phyloP scores from a whole-genome alignment of 2,797 vertebrate genomes.

The Decapterus maruadsi region DNA sequence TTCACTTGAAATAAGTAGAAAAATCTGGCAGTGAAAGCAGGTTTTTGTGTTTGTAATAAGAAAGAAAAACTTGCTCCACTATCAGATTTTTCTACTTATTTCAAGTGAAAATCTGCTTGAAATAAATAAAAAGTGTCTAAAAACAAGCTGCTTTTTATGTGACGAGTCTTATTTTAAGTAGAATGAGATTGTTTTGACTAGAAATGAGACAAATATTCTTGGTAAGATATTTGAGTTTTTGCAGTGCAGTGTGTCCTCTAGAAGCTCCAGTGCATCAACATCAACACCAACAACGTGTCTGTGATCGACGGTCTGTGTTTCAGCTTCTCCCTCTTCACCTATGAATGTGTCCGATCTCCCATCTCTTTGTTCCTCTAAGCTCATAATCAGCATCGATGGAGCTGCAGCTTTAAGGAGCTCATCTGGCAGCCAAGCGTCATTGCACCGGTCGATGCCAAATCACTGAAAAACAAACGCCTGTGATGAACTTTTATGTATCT shows the following conservation, averaged over 20 bases:
- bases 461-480: constrained; percentile 43
- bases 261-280: constrained; percentile 10
- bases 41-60: no score
- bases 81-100: no score
- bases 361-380: constrained; percentile 64
- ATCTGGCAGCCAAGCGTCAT: constrained; percentile 38
- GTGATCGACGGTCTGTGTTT: constrained; percentile 29
- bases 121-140: no score
- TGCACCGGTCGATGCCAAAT: constrained; percentile 48
- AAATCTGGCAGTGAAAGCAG: no score
- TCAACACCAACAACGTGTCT: not conserved
- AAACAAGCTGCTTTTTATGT: no score
- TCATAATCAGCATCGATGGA: constrained; percentile 66
- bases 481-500: constrained; percentile 56
- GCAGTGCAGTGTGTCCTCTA: not conserved
- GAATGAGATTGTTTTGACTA: no score
- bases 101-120: no score
- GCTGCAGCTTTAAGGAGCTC: constrained; percentile 44
- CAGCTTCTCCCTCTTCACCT: constrained; percentile 25
- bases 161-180: no score
- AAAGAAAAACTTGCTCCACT: no score
- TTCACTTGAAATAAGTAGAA: no score
- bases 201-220: no score
- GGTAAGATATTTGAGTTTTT: no score
- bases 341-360: constrained; percentile 42